Percentiles rank a stretch among this genome's conserved stretches.
Conservation (phyloP, 1,140 invertebrate species). For the Drosophila orena region DNA sequence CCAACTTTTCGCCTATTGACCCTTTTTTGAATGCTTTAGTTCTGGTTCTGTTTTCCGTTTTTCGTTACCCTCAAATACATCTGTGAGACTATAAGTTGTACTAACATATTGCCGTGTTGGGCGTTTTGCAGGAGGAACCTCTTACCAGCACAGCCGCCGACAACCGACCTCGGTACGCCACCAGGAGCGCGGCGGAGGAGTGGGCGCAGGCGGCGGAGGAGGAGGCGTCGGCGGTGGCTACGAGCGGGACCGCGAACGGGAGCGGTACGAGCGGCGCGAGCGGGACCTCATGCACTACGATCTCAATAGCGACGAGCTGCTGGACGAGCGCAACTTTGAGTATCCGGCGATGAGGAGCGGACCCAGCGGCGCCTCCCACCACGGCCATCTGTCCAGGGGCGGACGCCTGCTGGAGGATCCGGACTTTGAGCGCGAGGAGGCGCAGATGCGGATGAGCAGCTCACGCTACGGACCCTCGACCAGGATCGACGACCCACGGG, state of each 20-base stretch:
- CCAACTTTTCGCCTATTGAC: slow-evolving; percentile 29
- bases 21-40: slow-evolving; percentile 73
- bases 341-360: slow-evolving; percentile 77
- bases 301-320: slow-evolving; percentile 81
- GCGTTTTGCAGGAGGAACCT: slow-evolving; percentile 74
- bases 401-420: slow-evolving; percentile 73
- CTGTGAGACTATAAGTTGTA: background rate
- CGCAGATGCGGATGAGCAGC: slow-evolving; percentile 58
- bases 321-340: slow-evolving; percentile 81
- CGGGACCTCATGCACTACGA: slow-evolving; percentile 84
- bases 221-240: slow-evolving; percentile 17
- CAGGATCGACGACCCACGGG: slow-evolving; percentile 67
- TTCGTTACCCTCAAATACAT: slow-evolving; percentile 29
- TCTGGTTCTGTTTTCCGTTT: slow-evolving; percentile 66
- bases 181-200: slow-evolving; percentile 65
- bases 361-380: slow-evolving; percentile 74
- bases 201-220: slow-evolving; percentile 39
- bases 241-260: slow-evolving; percentile 51
- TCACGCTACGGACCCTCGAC: slow-evolving; percentile 72
- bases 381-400: slow-evolving; percentile 72
- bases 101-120: slow-evolving; percentile 34
- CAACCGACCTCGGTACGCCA: slow-evolving; percentile 68
- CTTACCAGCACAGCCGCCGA: slow-evolving; percentile 81
- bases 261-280: slow-evolving; percentile 78
- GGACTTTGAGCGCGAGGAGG: slow-evolving; percentile 79